Percentiles rank a stretch among this genome's conserved stretches.
phyloP scores from a whole-genome alignment of 2,797 vertebrate genomes.

The Crocodylus rhombifer region DNA sequence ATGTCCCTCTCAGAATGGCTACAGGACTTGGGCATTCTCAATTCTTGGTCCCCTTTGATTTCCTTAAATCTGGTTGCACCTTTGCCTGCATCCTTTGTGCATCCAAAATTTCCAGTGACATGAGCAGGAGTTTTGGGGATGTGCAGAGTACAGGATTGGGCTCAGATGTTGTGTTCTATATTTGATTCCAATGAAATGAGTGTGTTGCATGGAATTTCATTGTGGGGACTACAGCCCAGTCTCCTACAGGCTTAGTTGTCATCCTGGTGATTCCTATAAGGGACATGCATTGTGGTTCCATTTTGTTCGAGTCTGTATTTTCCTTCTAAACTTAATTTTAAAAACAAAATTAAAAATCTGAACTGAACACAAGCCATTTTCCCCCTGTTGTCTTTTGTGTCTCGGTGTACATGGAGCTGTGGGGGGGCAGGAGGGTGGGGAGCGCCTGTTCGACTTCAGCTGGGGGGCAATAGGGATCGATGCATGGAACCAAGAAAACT shows the following conservation, averaged over 20 bases:
- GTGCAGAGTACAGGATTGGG: not conserved
- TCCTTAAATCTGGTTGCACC: not conserved
- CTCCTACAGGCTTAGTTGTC: conserved; percentile 30
- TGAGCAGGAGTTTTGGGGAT: not conserved
- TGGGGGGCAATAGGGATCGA: not conserved
- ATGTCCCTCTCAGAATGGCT: not conserved
- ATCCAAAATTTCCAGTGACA: not conserved
- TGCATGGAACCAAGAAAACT: no score
- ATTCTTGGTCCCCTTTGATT: not conserved
- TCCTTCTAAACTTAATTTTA: conserved; percentile 48
- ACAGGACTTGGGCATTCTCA: not conserved
- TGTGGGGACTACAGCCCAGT: conserved; percentile 29
- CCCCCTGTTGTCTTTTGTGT: conserved; percentile 7
- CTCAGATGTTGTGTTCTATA: conserved; percentile 20
- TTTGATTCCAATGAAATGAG: not conserved
- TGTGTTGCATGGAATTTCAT: conserved; percentile 41
- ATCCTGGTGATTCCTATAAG: conserved; percentile 46
- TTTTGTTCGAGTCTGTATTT: conserved; percentile 58
- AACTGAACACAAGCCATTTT: conserved; percentile 27
- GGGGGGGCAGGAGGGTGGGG: not conserved
- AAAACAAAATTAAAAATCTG: conserved; percentile 23
- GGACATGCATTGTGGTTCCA: conserved; percentile 32
- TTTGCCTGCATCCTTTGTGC: no score
- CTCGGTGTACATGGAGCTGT: not conserved
- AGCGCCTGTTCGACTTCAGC: no score